These are phyloP conservation scores for Aphelinus atriplicis DNA, from an alignment of 1,140 invertebrate genomes.

Conservation along the genomic window DNA sequence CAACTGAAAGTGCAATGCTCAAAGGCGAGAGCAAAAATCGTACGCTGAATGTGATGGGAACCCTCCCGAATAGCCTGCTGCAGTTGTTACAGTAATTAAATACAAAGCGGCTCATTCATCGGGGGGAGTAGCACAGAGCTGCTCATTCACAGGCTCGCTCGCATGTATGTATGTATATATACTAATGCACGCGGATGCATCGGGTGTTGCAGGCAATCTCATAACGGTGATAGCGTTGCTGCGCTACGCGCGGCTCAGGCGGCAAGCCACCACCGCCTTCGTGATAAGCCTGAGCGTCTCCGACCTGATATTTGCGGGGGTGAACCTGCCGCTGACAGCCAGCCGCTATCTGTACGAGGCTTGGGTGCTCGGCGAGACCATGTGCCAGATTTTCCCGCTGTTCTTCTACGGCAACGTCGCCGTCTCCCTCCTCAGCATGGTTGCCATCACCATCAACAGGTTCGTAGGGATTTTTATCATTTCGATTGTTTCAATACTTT, in stretches of 20 bases:
- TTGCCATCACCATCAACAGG: constrained; percentile 90
- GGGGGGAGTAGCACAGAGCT: not conserved
- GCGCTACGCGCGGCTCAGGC: constrained; percentile 78
- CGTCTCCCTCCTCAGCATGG: constrained; percentile 87
- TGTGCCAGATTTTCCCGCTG: constrained; percentile 87
- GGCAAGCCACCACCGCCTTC: constrained; percentile 87
- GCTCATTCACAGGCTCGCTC: not conserved
- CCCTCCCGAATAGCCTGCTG: not conserved
- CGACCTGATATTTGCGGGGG: constrained; percentile 84
- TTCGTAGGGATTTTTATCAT: constrained; percentile 50
- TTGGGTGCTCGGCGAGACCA: constrained; percentile 82
- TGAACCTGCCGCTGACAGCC: constrained; percentile 86
- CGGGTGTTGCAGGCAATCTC: constrained; percentile 75
- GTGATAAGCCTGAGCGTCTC: constrained; percentile 86
- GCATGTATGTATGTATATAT: not conserved
- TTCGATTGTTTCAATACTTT: no score
- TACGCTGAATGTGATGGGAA: no score
- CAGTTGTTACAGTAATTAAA: not conserved
- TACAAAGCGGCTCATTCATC: not conserved
- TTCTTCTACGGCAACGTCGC: constrained; percentile 92
- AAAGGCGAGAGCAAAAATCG: no score
- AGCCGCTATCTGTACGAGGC: constrained; percentile 82
- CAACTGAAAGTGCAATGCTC: no score
- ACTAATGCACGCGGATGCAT: not conserved
- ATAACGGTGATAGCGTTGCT: constrained; percentile 81